These are phyloP conservation scores for Cybosia mesomella DNA, from an alignment of 2,888 invertebrate genomes.

Conservation along the genomic window DNA sequence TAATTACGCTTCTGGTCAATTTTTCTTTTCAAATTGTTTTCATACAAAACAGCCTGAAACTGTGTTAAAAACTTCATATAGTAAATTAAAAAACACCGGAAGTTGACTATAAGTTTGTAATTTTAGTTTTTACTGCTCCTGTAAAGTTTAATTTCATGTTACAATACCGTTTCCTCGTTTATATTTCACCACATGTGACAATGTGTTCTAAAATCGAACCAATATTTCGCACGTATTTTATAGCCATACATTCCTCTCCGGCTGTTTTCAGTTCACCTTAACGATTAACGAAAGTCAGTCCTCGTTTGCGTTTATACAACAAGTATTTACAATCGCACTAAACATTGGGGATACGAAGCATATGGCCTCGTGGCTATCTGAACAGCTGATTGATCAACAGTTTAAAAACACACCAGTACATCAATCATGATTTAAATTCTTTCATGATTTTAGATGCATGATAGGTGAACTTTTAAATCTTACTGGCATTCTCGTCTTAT, in stretches of 20 bases:
- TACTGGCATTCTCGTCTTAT: no score
- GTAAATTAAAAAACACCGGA: no score
- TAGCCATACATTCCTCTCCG: slow-evolving; percentile 8
- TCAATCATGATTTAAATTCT: slow-evolving; percentile 41
- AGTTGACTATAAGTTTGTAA: no score
- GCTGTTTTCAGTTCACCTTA: slow-evolving; percentile 7
- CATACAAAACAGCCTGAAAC: no score
- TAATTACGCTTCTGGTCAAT: no score
- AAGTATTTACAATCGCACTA: slow-evolving; percentile 9
- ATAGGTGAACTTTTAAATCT: neutral
- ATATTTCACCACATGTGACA: neutral
- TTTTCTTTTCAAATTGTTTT: no score
- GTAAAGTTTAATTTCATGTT: no score
- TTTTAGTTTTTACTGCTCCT: no score
- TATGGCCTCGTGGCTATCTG: slow-evolving; percentile 11
- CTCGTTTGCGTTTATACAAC: slow-evolving; percentile 12
- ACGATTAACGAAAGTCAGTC: slow-evolving; percentile 9
- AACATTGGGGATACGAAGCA: slow-evolving; percentile 25
- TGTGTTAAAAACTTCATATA: no score
- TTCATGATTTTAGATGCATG: slow-evolving; percentile 7
- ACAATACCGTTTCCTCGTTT: no score
- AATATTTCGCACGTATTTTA: neutral
- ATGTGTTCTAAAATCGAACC: neutral
- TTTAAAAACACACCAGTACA: slow-evolving; percentile 16
- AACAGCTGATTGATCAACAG: slow-evolving; percentile 19